Base-by-base conservation (phyloP, 2,888 invertebrate species). In the Meganola albula region DNA sequence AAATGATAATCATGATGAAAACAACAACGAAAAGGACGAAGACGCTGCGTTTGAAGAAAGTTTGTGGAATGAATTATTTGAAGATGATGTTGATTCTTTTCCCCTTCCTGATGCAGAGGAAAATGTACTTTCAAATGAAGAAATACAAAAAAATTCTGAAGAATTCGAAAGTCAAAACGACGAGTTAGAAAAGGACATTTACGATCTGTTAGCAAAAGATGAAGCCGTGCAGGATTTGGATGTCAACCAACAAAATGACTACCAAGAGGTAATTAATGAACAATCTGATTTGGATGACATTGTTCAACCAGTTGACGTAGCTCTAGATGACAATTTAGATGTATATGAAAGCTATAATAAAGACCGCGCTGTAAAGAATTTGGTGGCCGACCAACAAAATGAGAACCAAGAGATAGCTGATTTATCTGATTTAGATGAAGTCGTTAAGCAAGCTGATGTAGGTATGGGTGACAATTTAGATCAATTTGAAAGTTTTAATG, bases 381-480 rank as follows among this genome's bases (percentile, higher is more conserved):
- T n/a, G n/a, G n/a, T n/a, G n/a, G n/a, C n/a, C n/a, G n/a, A n/a
- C n/a, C n/a, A n/a, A n/a, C n/a, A n/a, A n/a, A n/a, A n/a, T n/a
- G n/a, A 3, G 51, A 58, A 20, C 46, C 53, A 0, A 46, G 53
- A 7, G 44, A 41, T 11, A 47, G n/a, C n/a, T n/a, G n/a, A n/a
- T n/a, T n/a, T n/a, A n/a, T n/a, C n/a, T n/a, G n/a, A 64, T 21
- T 30, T 66, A 6, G 48, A 58, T 23, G 64, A 71, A 41, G n/a
- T n/a, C n/a, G n/a, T n/a, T n/a, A n/a, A n/a, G n/a, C n/a, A n/a
- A n/a, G 52, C 53, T 2, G 30, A 49, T 23, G 46, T n/a, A n/a
- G n/a, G n/a, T n/a, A n/a, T n/a, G n/a, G n/a, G n/a, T n/a, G n/a
- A n/a, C n/a, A n/a, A n/a, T n/a, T n/a, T n/a, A n/a, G n/a, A 52